Conservation (phyloP, 2,113 vertebrate genomes). For the Sisor rabdophorus region DNA sequence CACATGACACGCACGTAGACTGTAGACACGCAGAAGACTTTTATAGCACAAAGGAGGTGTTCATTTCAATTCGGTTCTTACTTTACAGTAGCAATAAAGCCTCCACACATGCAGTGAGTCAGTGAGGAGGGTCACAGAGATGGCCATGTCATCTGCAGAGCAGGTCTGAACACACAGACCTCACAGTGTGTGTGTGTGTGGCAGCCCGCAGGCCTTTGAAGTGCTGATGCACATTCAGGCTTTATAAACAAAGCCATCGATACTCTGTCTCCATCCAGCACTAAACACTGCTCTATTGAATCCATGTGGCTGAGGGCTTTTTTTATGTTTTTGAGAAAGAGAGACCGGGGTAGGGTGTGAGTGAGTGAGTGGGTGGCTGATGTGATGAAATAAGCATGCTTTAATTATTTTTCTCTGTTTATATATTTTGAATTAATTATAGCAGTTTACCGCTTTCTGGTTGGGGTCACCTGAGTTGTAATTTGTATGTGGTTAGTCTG, state of each 20-base stretch:
- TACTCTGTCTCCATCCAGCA: conserved; percentile 53
- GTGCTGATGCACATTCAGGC: conserved; percentile 50
- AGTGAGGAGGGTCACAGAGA: conserved; percentile 31
- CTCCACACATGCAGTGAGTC: conserved; percentile 25
- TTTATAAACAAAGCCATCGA: conserved; percentile 63
- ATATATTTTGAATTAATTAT: not conserved
- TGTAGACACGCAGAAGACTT: conserved; percentile 10
- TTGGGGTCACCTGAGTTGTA: conserved; percentile 3
- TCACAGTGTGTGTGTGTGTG: conserved; percentile 53
- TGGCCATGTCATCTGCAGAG: conserved; percentile 60
- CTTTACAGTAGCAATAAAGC: conserved; percentile 33
- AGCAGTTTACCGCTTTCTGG: not conserved
- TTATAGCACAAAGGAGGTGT: not conserved
- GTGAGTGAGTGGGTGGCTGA: not conserved
- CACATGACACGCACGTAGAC: not conserved
- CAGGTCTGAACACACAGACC: conserved; percentile 63
- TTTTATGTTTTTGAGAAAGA: not conserved
- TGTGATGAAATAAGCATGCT: not conserved
- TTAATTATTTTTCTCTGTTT: not conserved
- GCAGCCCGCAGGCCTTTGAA: conserved; percentile 54
- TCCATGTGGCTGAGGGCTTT: conserved; percentile 57
- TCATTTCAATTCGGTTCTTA: not conserved
- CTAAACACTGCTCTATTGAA: conserved; percentile 60
- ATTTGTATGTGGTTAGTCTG: conserved; percentile 23
- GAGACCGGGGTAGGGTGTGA: not conserved